A percentile compares a stretch with the other conserved stretches of the same genome.
Evolutionary conservation across 1,140 invertebrate genomes (phyloP).

Genomic region (Cydia strobilella): DNA sequence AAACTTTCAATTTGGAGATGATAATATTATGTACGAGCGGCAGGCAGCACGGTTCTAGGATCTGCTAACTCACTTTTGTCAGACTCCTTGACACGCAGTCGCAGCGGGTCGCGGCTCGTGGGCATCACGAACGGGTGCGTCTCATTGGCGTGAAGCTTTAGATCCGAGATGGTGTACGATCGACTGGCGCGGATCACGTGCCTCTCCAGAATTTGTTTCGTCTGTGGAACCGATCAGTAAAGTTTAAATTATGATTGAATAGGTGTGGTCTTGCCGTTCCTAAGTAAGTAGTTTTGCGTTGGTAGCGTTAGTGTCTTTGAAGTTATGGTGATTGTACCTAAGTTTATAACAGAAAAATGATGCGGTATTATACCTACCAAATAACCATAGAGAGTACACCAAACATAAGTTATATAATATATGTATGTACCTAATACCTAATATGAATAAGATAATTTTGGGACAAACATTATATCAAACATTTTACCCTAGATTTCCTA

Average conservation of each 20-base stretch:
- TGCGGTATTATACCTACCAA: too few species aligned
- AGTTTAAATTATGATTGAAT: neutral
- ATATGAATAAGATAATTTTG: neutral
- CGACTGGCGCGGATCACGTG: constrained; percentile 88
- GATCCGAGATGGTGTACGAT: constrained; percentile 88
- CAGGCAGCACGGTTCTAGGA: neutral
- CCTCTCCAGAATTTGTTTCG: constrained; percentile 88
- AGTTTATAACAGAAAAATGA: too few species aligned
- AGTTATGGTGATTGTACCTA: too few species aligned
- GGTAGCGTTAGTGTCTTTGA: too few species aligned
- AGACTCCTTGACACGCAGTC: constrained; percentile 86
- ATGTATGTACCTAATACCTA: neutral
- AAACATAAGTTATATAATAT: too few species aligned
- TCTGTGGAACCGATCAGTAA: constrained; percentile 76
- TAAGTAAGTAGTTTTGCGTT: too few species aligned
- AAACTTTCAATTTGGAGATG: too few species aligned
- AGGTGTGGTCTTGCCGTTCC: too few species aligned
- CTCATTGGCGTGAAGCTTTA: constrained; percentile 84
- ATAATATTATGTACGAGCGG: too few species aligned
- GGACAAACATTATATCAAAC: neutral
- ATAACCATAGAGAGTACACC: too few species aligned
- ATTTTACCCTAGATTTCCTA: constrained; percentile 11
- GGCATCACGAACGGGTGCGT: constrained; percentile 83
- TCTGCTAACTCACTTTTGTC: constrained; percentile 84
- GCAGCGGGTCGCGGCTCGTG: constrained; percentile 85